phyloP scores from a whole-genome alignment of 2,888 invertebrate species.

The Tanytarsus gracilentus region DNA sequence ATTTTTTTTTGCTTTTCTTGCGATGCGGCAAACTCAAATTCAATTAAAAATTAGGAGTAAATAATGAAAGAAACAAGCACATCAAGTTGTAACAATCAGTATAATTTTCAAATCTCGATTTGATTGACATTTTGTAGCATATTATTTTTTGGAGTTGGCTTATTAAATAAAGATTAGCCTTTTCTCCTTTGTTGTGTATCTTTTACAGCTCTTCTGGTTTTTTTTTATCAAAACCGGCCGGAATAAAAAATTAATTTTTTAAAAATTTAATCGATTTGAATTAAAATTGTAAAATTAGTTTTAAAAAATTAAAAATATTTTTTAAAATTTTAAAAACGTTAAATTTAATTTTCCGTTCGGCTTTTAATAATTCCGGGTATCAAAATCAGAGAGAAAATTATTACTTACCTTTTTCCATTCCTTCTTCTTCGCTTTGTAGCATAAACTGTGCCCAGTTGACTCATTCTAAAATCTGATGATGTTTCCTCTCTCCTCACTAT shows the following conservation, averaged over 20 bases:
- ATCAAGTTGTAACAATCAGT: not conserved
- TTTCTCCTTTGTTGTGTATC: conserved; percentile 7
- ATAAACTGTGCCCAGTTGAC: conserved; percentile 92
- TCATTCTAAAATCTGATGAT: conserved; percentile 57
- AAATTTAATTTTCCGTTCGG: not conserved
- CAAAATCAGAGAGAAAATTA: conserved; percentile 23
- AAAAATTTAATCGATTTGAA: too few species aligned
- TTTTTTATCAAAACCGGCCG: conserved; percentile 8
- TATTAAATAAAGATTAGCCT: conserved; percentile 27
- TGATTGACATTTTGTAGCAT: conserved; percentile 27
- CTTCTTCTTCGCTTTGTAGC: conserved; percentile 90
- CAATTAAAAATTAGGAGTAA: not conserved
- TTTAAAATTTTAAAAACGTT: too few species aligned
- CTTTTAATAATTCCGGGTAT: conserved; percentile 13
- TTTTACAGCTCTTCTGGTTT: not conserved
- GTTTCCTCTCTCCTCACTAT: too few species aligned
- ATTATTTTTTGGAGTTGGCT: conserved; percentile 14
- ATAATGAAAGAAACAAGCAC: not conserved
- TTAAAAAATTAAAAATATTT: too few species aligned
- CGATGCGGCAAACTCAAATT: too few species aligned
- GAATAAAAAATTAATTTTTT: too few species aligned
- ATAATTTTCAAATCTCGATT: conserved; percentile 23
- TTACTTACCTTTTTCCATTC: conserved; percentile 87
- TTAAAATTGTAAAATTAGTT: too few species aligned
- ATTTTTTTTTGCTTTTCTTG: too few species aligned